These are phyloP conservation scores for Eupsilia transversa DNA, from an alignment of 2,888 invertebrate species.

Conservation along the genomic window DNA sequence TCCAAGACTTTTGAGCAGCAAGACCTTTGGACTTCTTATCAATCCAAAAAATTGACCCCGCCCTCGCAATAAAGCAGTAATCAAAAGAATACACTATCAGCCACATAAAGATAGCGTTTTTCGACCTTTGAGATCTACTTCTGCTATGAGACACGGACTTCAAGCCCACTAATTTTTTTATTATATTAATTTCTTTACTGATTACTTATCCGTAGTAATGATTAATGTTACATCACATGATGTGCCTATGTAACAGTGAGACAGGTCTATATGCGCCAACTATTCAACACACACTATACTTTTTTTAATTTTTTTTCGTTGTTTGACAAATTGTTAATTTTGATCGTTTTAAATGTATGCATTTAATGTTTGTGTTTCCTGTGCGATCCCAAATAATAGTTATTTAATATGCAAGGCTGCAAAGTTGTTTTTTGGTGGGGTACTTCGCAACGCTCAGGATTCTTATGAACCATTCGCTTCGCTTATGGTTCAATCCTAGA, in stretches of 20 bases:
- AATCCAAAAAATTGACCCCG: background rate
- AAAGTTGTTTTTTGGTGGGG: too few species aligned
- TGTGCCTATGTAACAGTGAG: background rate
- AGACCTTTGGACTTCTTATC: background rate
- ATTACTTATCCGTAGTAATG: conserved; percentile 5
- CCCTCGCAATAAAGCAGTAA: background rate
- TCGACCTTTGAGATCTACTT: background rate
- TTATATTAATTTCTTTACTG: background rate
- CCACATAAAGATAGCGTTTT: background rate
- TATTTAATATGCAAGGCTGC: too few species aligned
- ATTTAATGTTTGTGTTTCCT: too few species aligned
- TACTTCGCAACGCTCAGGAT: too few species aligned
- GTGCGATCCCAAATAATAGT: too few species aligned
- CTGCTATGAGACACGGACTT: background rate
- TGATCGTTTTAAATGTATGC: too few species aligned
- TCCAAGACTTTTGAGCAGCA: background rate
- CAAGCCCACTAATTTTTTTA: background rate
- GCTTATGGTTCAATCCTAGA: too few species aligned
- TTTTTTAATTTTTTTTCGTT: too few species aligned
- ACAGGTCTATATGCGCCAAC: too few species aligned
- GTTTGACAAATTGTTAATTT: too few species aligned
- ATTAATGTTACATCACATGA: background rate
- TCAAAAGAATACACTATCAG: background rate
- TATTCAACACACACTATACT: too few species aligned
- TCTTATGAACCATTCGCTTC: too few species aligned